Conservation (phyloP, 2,888 invertebrate genomes). For the Cryptocephalus primarius region DNA sequence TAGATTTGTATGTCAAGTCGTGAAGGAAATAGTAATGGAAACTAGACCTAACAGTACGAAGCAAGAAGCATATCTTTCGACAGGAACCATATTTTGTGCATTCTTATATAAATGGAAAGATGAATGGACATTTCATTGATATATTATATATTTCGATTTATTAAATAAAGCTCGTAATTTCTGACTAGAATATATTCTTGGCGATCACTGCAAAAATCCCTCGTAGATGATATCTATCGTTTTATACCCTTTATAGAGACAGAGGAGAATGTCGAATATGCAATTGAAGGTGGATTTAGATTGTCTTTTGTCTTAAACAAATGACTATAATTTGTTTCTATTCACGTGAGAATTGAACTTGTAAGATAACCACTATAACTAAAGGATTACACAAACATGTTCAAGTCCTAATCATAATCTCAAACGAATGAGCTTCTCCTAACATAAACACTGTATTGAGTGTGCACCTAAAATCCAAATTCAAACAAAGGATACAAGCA, state of each 20-base stretch:
- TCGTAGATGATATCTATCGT: slow-evolving; percentile 5
- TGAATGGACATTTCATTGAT: slow-evolving; percentile 13
- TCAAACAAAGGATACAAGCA: too few relatives aligned
- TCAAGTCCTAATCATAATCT: too few relatives aligned
- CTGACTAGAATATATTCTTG: slow-evolving; percentile 21
- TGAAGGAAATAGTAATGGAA: neutral
- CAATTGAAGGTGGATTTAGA: too few relatives aligned
- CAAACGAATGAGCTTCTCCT: too few relatives aligned
- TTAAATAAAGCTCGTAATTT: slow-evolving; percentile 24
- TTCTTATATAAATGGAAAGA: slow-evolving; percentile 11
- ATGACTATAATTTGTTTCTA: too few relatives aligned
- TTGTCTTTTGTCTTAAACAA: too few relatives aligned
- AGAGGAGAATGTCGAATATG: too few relatives aligned
- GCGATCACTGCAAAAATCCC: slow-evolving; percentile 36
- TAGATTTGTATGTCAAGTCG: neutral
- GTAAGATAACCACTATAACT: too few relatives aligned
- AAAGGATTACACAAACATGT: too few relatives aligned
- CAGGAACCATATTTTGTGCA: slow-evolving; percentile 7
- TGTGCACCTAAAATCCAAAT: too few relatives aligned
- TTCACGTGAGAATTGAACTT: too few relatives aligned
- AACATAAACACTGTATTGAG: too few relatives aligned
- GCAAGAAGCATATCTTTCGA: slow-evolving; percentile 2
- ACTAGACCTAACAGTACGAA: neutral
- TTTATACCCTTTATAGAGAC: neutral
- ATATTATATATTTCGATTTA: slow-evolving; percentile 6